A percentile compares a stretch with the other conserved stretches of the same genome.
Evolutionary conservation across 2,113 vertebrate genomes (phyloP).

Genomic region (Felis catus): F.catus_Fca126_mat1.0 CM031413.1:65191001-65191500

Average conservation of each 20-base stretch:
- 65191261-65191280: not conserved
- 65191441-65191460: too few relatives aligned
- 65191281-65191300: not conserved
- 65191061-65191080: accelerated
- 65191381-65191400: not conserved
- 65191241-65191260: conserved; percentile 24
- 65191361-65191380: not conserved
- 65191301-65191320: not conserved
- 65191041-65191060: not conserved
- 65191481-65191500: too few relatives aligned
- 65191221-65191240: conserved; percentile 20
- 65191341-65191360: not conserved
- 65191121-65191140: not conserved
- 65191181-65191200: not conserved
- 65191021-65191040: accelerated
- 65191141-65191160: not conserved
- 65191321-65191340: not conserved
- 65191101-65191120: not conserved
- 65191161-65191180: conserved; percentile 49
- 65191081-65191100: not conserved
- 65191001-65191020: not conserved
- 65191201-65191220: conserved; percentile 15
- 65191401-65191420: not conserved
- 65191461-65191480: too few relatives aligned
- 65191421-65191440: not conserved